A percentile compares a stretch with the other conserved stretches of the same genome.
These are phyloP conservation scores for Nephrotoma flavescens DNA, from an alignment of 2,888 invertebrate genomes.

Conservation along the genomic window DNA sequence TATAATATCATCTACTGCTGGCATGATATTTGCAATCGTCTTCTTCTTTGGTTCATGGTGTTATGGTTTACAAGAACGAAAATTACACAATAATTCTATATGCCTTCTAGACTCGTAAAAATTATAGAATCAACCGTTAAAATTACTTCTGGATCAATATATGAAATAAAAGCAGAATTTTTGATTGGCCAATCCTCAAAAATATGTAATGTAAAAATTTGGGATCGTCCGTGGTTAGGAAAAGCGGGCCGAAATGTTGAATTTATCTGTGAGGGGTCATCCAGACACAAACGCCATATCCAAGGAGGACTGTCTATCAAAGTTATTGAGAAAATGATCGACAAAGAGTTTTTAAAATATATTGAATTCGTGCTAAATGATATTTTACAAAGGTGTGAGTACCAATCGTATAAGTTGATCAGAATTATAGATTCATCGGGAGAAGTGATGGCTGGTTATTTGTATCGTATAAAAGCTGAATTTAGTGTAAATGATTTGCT, in stretches of 20 bases:
- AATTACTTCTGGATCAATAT: slow-evolving; percentile 39
- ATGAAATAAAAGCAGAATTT: slow-evolving; percentile 41
- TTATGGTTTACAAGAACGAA: neutral
- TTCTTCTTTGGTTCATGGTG: neutral
- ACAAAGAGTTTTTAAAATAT: neutral
- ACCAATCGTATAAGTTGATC: neutral
- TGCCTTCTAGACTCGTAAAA: slow-evolving; percentile 20
- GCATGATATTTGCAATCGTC: neutral
- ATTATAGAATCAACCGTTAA: slow-evolving; percentile 35
- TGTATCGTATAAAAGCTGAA: neutral
- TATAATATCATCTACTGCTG: neutral
- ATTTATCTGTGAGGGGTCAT: slow-evolving; percentile 25
- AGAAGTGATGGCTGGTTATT: neutral
- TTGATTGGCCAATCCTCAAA: slow-evolving; percentile 30
- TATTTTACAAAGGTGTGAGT: neutral
- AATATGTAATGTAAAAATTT: slow-evolving; percentile 31
- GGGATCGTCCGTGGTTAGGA: slow-evolving; percentile 41
- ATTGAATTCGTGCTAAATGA: neutral
- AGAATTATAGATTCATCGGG: neutral
- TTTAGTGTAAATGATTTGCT: neutral
- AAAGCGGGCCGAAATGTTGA: slow-evolving; percentile 26
- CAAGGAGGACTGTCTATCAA: neutral
- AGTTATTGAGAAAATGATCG: neutral
- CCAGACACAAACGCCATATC: neutral
- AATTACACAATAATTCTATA: neutral